These are phyloP conservation scores for Argyra leucocephala DNA, from an alignment of 2,888 invertebrate genomes.

Conservation along the genomic window DNA sequence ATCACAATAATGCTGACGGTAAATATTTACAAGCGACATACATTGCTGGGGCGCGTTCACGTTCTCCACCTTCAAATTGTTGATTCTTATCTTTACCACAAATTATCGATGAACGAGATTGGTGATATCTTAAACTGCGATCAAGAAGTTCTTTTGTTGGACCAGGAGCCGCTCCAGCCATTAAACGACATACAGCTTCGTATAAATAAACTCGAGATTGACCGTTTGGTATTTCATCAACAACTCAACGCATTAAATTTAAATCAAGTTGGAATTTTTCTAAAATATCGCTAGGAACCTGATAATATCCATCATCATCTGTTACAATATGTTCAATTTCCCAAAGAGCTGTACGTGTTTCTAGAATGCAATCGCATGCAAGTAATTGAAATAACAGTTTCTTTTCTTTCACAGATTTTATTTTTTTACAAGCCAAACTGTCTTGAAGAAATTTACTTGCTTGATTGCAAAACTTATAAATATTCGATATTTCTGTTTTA, in stretches of 20 bases:
- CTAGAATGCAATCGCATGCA: constrained; percentile 89
- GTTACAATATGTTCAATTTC: constrained; percentile 48
- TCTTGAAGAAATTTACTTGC: constrained; percentile 61
- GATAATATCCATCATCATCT: constrained; percentile 41
- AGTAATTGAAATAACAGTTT: constrained; percentile 75
- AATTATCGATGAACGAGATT: constrained; percentile 67
- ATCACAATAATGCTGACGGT: constrained; percentile 71
- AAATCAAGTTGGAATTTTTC: constrained; percentile 81
- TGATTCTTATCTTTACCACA: constrained; percentile 62
- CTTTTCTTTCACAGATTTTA: constrained; percentile 49
- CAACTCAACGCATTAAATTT: constrained; percentile 68
- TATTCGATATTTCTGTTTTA: neutral
- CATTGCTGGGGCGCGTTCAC: constrained; percentile 82
- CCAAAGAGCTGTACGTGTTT: constrained; percentile 84
- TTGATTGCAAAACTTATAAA: constrained; percentile 46
- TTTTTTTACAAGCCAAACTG: constrained; percentile 56
- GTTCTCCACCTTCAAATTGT: constrained; percentile 59
- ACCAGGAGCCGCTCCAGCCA: constrained; percentile 91
- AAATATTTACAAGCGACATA: constrained; percentile 85
- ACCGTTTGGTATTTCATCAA: constrained; percentile 70
- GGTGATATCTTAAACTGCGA: constrained; percentile 71
- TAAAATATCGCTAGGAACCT: constrained; percentile 57
- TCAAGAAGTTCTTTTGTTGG: constrained; percentile 82
- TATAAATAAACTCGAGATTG: constrained; percentile 81
- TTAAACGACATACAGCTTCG: constrained; percentile 82